These are phyloP conservation scores for Hippolais icterina DNA, from an alignment of 2,113 vertebrate species.

Conservation along the genomic window DNA sequence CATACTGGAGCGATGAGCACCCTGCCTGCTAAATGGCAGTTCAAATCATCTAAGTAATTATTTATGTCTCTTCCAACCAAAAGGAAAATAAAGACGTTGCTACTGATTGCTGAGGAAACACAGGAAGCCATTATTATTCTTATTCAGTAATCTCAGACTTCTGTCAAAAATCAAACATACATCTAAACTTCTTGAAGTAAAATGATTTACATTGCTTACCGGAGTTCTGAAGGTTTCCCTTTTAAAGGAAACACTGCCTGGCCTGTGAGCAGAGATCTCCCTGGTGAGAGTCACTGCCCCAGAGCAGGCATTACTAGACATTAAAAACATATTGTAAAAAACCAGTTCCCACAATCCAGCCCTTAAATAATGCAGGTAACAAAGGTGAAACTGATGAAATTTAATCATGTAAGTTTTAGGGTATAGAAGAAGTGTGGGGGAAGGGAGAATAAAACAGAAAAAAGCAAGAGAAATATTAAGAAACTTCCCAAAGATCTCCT, in stretches of 20 bases:
- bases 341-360: not conserved
- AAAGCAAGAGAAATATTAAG: slow-evolving; percentile 5
- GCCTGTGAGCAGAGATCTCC: not conserved
- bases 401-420: not conserved
- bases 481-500: slow-evolving; percentile 27
- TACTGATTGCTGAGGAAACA: not conserved
- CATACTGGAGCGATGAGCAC: not conserved
- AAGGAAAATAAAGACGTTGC: not conserved
- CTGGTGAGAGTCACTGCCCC: not conserved
- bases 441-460: not conserved
- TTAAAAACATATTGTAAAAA: not conserved
- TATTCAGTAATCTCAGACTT: not conserved
- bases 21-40: not conserved
- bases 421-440: not conserved
- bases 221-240: not conserved
- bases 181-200: not conserved
- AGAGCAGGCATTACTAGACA: not conserved
- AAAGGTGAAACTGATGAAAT: not conserved
- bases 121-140: not conserved
- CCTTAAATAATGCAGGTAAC: not conserved
- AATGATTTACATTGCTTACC: not conserved
- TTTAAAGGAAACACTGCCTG: not conserved
- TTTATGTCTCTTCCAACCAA: not conserved
- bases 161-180: not conserved
- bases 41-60: not conserved